A percentile compares a stretch with the other conserved stretches of the same genome.
Conservation (phyloP, 2,113 vertebrate genomes). For the Arenaria interpres region DNA sequence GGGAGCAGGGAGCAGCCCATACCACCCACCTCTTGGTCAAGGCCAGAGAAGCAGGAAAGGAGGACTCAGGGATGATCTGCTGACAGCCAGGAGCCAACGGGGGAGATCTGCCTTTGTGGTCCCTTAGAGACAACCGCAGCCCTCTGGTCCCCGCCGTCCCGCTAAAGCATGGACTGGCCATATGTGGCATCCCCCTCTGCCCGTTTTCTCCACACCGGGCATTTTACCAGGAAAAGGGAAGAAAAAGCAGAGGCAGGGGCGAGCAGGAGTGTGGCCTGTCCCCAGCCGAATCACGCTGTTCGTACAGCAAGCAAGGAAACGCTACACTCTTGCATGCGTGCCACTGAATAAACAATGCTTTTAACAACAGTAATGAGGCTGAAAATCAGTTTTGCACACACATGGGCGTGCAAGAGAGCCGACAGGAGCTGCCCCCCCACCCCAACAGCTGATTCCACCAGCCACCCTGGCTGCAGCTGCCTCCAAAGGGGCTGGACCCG, state of each 20-base stretch:
- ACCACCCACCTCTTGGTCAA: not conserved
- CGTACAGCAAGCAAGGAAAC: not conserved
- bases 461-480: not conserved
- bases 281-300: not conserved
- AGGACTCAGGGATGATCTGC: not conserved
- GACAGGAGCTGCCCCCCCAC: not conserved
- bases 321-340: not conserved
- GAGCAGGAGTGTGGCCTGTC: not conserved
- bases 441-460: not conserved
- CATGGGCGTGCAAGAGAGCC: not conserved
- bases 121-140: not conserved
- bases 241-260: not conserved
- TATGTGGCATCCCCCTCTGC: rapidly evolving
- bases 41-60: not conserved
- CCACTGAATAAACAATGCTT: not conserved
- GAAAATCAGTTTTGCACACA: slow-evolving; percentile 18
- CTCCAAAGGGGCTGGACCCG: too few species aligned
- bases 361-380: not conserved
- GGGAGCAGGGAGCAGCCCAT: not conserved
- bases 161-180: not conserved
- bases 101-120: not conserved
- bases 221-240: not conserved
- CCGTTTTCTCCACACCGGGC: not conserved
- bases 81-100: not conserved
- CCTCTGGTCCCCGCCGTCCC: not conserved